These are phyloP conservation scores for Loriculus beryllinus DNA, from an alignment of 2,797 vertebrate genomes.

Conservation along the genomic window DNA sequence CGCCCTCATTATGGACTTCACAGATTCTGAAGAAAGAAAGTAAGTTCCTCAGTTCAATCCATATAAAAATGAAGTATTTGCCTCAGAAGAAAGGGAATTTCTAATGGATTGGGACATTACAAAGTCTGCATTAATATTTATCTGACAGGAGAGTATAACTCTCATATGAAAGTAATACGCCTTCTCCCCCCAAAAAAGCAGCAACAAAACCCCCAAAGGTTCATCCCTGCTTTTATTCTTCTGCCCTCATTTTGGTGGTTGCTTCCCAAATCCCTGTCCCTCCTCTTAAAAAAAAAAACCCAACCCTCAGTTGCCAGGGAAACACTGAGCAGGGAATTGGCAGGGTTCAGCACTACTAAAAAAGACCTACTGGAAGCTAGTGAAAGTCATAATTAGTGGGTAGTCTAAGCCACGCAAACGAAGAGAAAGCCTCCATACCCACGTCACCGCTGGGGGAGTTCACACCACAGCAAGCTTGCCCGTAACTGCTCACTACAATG, in stretches of 20 bases:
- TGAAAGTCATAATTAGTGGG: neutral
- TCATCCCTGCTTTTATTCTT: neutral
- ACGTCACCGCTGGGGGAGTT: neutral
- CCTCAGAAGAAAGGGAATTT: constrained; percentile 18
- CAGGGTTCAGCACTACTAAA: neutral
- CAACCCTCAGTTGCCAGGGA: constrained; percentile 9
- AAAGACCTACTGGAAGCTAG: neutral
- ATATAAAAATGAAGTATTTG: neutral
- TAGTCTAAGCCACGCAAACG: neutral
- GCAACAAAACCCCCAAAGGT: neutral
- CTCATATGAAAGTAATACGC: neutral
- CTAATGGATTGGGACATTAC: neutral
- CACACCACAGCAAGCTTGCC: neutral
- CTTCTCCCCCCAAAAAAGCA: neutral
- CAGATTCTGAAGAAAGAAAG: neutral
- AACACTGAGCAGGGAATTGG: neutral
- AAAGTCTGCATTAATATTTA: neutral
- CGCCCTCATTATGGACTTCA: rapidly evolving
- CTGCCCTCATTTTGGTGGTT: constrained; percentile 14
- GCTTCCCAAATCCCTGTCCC: neutral
- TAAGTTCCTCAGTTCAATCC: neutral
- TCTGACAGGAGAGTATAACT: neutral
- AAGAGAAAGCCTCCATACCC: neutral
- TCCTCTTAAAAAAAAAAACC: neutral
- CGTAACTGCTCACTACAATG: rapidly evolving